Evolutionary conservation across 2,797 vertebrate species (phyloP), one percentile per base, ranked within the genome.

Genomic region (Bucorvus abyssinicus): DNA sequence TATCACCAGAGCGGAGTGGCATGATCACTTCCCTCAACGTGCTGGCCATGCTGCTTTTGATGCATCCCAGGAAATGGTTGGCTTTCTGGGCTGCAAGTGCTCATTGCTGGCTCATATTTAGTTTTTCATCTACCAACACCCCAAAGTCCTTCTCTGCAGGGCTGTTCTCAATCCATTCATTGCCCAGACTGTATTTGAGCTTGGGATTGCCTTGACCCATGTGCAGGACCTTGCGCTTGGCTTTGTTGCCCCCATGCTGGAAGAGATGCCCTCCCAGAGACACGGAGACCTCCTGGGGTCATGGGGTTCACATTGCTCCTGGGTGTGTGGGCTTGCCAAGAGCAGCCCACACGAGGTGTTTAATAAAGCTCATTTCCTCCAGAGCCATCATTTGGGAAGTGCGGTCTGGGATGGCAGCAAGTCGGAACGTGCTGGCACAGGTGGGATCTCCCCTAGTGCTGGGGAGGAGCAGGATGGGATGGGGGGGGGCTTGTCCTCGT

Each of bases 321-420:
- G 17, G 16, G 8, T 36, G 8, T 27, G 7, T 23, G 49, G 29
- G 20, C 65, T 56, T 84, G 26, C 24, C 60, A 50, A 40, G 27
- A 40, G 16, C 65, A 87, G 36, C 61, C 44, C 6, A 2, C 22
- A 13, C 8, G 14, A 83, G 26, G 23, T 71, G 36, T 47, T 88
- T 47, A 96, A 95, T 96, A 95, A 96, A 93, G 55, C 73, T 0
- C 21, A 2, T 76, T 65, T 32, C 12, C 55, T 82, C 23, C 74
- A 93, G 50, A 71, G 21, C 34, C 34, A 34, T 55, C 8, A 19
- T 81, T 49, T 52, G 53, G 49, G 24, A 67, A 67, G 29, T 4
- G 17, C 24, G 49, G 27, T 49, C 45, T 52, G 56, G 49, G 69
- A 38, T 2, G 9, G 29, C 40, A 74, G 49, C 20, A 12, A 85